Evolutionary conservation across 2,888 invertebrate species (phyloP).

Genomic region (Amaurobius ferox): DNA sequence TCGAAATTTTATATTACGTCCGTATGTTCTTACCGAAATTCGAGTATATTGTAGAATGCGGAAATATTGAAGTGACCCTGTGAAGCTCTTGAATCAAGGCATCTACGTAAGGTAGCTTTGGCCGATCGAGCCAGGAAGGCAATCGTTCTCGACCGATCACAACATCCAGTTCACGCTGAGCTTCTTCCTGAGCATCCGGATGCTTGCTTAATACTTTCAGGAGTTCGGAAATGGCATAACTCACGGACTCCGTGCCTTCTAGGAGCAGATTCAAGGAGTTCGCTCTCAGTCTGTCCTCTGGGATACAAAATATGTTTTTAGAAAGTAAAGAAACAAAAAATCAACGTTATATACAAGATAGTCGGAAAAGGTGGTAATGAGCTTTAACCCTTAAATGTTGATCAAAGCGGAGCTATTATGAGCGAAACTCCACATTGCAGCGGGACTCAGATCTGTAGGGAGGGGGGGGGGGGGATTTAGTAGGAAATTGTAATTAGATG

Average conservation of each 20-base stretch:
- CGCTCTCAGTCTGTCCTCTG: background rate
- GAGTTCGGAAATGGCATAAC: background rate
- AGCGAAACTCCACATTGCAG: too few relatives aligned
- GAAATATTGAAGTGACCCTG: constrained; percentile 82
- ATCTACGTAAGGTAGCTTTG: constrained; percentile 89
- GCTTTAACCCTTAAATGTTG: too few relatives aligned
- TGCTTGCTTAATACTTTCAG: constrained; percentile 76
- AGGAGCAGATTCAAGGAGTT: background rate
- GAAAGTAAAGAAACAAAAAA: too few relatives aligned
- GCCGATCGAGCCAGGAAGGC: constrained; percentile 88
- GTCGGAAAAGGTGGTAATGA: too few relatives aligned
- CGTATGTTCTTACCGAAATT: constrained; percentile 2
- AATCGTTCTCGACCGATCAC: constrained; percentile 84
- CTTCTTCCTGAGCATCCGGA: constrained; percentile 87
- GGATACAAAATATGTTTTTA: too few relatives aligned
- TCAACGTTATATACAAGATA: too few relatives aligned
- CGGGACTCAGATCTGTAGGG: too few relatives aligned
- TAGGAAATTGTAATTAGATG: too few relatives aligned
- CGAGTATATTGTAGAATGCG: background rate
- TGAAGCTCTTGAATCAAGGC: constrained; percentile 91
- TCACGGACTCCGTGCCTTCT: background rate
- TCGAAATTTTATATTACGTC: too few relatives aligned
- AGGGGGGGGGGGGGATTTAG: too few relatives aligned
- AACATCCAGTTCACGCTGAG: constrained; percentile 90
- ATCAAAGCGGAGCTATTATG: too few relatives aligned